Base-by-base conservation (phyloP, 2,888 invertebrate genomes). In the Standfussiana lucernea region DNA sequence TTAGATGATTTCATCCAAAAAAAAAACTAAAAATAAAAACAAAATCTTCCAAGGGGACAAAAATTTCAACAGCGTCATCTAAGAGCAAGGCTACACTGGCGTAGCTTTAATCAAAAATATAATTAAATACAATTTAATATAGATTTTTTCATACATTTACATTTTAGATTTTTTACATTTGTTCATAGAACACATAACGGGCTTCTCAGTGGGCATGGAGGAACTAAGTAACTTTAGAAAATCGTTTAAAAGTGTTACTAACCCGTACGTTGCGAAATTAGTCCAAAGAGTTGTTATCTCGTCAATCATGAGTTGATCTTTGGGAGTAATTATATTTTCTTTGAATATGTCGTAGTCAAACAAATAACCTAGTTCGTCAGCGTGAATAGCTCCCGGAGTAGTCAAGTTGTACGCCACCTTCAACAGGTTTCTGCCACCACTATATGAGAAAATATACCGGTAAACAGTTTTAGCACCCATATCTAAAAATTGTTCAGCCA, bases 201-300 rank as follows among this genome's bases (percentile, higher is more conserved):
- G 3, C 8, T 50, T 50, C 47, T 50, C 24, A 21, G 21, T 47
- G 1, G 7, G 21, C 21, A 47, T 21, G 2, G 21, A 47, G 21
- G 3, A 21, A 24, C 8, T 50, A 50, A 47, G 21, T 0, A 21
- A 24, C 8, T 50, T 24, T 24, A 50, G 18, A 24, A 50, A 50
- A 24, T 24, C 10, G 24, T 50, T 24, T 2, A 32, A 40, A 21
- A 24, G 40, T 37, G 1, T 3, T 35, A 65, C 80, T 67, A 18
- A 70, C 75, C 76, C 69, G 28, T 50, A 74, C 13, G 37, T 86
- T 2, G 82, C 90, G 56, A 90, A 90, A 50, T 89, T 90, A 5
- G 86, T 83, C 89, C 89, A 89, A 40, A 87, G 75, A 15, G 74
- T 84, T 4, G 85, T 82, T 56, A 84, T 74, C 35, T 79, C 66